Base-by-base conservation (phyloP, 2,888 invertebrate species). In the Drosophila pseudotakahashii region DNA sequence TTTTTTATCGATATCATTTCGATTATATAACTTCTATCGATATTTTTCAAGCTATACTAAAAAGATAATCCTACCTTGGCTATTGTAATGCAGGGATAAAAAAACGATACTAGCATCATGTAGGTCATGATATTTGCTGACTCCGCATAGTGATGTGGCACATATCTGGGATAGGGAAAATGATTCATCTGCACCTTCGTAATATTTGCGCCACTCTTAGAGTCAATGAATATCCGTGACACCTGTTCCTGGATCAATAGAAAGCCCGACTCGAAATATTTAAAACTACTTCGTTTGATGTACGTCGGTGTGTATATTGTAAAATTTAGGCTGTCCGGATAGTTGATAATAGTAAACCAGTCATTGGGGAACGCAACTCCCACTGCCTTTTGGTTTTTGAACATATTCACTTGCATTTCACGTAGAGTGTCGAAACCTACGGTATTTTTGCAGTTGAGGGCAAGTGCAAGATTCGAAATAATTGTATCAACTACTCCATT, bases 351-450 rank as follows among this genome's bases (percentile, higher is more conserved):
- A 7, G 0, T 13, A 13, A 6, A 7, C 59, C 59, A 59, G 0
- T 41, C 32, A 13, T 42, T 11, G 13, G 52, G 59, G 11, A 59
- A 59, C 10, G 30, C 52, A 9, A 59, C 13, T 1, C 59, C 59
- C 4, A 26, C n/a, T 23, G 55, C 55, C 14, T 23, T 13, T 23
- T 26, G 3, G 6, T 55, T 45, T 23, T 9, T 13, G 3, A 11
- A 4, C 55, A 14, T 4, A 1, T 45, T 14, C 23, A 11, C 0
- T 0, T 11, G 11, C 7, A 23, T 16, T 13, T 19, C 16, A 2
- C 11, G 7, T 3, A 2, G 26, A 2, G 23, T 11, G 16, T 11
- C 23, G 13, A 14, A 55, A 7, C 23, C 23, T 10, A 11, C 19
- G 14, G 7, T 9, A 11, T 2, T 11, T 5, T 36, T 36, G 9